Evolutionary conservation across 2,797 vertebrate genomes (phyloP).

Genomic region (Limosa lapponica): DNA sequence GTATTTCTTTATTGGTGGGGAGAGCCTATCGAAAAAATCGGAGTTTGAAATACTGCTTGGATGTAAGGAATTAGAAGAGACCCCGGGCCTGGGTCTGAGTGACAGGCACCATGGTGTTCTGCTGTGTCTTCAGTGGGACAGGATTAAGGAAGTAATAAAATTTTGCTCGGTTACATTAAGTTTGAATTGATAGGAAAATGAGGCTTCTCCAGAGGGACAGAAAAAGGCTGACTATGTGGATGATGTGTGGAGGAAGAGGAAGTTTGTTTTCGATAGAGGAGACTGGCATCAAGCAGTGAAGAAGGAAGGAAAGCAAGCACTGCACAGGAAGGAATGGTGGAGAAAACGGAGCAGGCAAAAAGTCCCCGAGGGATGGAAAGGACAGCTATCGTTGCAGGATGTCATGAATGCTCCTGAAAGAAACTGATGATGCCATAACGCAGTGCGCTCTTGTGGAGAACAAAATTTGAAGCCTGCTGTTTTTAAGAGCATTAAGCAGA

Average conservation of each 20-base stretch:
- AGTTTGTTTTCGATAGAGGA: fast-evolving
- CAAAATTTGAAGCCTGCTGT: neutral
- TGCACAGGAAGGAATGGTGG: neutral
- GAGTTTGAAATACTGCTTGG: neutral
- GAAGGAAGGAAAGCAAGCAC: neutral
- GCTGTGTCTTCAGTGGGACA: neutral
- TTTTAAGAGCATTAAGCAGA: neutral
- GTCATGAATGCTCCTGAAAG: neutral
- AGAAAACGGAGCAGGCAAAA: neutral
- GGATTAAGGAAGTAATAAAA: neutral
- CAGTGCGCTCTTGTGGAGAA: neutral
- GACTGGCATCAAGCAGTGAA: neutral
- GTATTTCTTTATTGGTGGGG: neutral
- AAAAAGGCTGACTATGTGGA: neutral
- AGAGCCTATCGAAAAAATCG: neutral
- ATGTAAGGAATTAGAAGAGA: neutral
- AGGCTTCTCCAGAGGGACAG: neutral
- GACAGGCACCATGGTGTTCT: neutral
- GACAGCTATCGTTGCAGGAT: neutral
- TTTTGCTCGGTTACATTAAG: neutral
- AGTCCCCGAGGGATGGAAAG: neutral
- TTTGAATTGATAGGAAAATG: neutral
- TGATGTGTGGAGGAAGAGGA: neutral
- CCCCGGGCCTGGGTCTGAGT: neutral
- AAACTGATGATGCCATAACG: fast-evolving